phyloP scores from a whole-genome alignment of 2,113 vertebrate species.

The Hystrix brachyura region DNA sequence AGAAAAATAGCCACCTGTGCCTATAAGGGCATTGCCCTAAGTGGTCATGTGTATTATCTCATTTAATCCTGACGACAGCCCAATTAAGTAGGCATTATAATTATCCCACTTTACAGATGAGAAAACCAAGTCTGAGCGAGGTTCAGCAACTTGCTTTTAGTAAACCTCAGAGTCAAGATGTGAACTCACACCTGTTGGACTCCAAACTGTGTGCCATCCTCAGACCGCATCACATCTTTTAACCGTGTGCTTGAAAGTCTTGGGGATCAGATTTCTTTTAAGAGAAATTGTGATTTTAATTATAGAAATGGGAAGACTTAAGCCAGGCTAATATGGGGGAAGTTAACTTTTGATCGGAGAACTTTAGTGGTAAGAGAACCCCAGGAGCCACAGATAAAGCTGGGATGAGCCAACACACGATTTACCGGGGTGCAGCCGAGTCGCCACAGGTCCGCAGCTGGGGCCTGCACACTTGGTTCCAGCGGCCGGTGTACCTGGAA shows the following conservation, averaged over 20 bases:
- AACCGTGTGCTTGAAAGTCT: not conserved
- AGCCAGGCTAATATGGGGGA: not conserved
- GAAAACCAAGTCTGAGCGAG: slow-evolving; percentile 23
- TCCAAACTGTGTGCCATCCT: not conserved
- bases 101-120: not conserved
- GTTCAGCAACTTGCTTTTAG: not conserved
- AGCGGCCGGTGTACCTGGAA: not conserved
- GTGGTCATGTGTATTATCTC: not conserved
- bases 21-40: not conserved
- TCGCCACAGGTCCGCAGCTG: not conserved
- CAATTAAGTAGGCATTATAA: not conserved
- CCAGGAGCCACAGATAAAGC: not conserved
- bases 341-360: slow-evolving; percentile 15
- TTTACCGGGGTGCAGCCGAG: not conserved
- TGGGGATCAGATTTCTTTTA: not conserved
- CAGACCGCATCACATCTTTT: not conserved
- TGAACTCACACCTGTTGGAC: not conserved
- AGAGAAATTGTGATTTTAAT: not conserved
- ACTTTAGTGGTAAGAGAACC: not conserved
- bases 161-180: not conserved
- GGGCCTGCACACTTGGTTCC: not conserved
- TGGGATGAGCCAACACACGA: not conserved
- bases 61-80: not conserved
- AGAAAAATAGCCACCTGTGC: not conserved
- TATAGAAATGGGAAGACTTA: not conserved